Base-by-base conservation (phyloP, 2,113 vertebrate genomes). In the Mastomys coucha region DNA sequence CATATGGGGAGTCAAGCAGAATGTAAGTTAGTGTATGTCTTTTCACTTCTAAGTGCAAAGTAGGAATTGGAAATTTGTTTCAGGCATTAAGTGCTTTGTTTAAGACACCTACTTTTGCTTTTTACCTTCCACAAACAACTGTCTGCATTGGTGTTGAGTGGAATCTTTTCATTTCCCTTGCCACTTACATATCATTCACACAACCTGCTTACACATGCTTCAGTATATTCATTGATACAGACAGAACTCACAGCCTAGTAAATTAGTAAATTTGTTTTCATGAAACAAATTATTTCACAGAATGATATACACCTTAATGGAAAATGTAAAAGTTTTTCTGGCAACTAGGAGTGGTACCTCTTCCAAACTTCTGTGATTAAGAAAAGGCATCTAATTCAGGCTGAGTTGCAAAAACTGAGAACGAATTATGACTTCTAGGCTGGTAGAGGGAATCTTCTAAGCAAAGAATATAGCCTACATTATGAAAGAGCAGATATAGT, bases 21-120 rank as follows among this genome's bases (percentile, higher is more conserved):
- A 80, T 70, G 51, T 78, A 36, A 96, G 91, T 63, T 78, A 75
- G 65, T 58, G 49, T 1, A 56, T 31, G 4, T 51, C 49, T 94
- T 94, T 92, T 76, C 45, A 88, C 17, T 42, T 88, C 36, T 51
- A 80, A 95, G 69, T 77, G 88, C 19, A 90, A 90, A 76, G n/a
- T 56, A 94, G 76, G 1, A 70, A 60, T 28, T 91, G 28, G 65
- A 88, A 92, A 94, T 81, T 63, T 84, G 69, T 33, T 80, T 86
- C 33, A 28, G 39, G 31, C 49, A 84, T 65, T 76, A 94, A 80
- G 51, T 36, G 39, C 70, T 91, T 90, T 72, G 11, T 78, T 93
- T 88, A 73, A 88, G 14, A 9, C 39, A 70, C 9, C 72, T 85
- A 42, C 56, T 91, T 96, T 85, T n/a, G 51, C 60, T 91, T 69